phyloP scores from a whole-genome alignment of 1,140 invertebrate species.

The Phortica variegata region DNA sequence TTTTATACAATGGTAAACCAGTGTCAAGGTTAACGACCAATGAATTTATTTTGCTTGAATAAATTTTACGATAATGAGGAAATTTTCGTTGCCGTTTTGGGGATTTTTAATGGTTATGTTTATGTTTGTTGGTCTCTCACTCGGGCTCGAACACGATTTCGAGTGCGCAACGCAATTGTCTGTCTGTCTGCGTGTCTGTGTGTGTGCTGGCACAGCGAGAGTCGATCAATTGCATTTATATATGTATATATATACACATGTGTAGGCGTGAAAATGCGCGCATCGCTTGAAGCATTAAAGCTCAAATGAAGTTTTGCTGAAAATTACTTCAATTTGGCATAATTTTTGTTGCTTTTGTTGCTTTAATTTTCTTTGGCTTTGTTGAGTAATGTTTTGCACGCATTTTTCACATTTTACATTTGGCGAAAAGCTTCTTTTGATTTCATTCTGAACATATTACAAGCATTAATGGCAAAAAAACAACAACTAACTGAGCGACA shows the following conservation, averaged over 20 bases:
- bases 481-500: too few species aligned
- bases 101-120: conserved; percentile 56
- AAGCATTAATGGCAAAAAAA: too few species aligned
- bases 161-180: neutral
- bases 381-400: too few species aligned
- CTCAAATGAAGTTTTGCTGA: too few species aligned
- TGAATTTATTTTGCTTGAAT: conserved; percentile 58
- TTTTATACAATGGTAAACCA: conserved; percentile 52
- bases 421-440: too few species aligned
- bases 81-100: conserved; percentile 57
- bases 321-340: too few species aligned
- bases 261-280: too few species aligned
- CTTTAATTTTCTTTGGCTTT: too few species aligned
- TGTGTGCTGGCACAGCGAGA: conserved; percentile 16
- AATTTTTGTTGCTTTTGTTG: too few species aligned
- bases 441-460: too few species aligned
- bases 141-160: neutral
- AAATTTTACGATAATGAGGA: conserved; percentile 58
- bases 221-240: neutral
- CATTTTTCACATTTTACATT: too few species aligned
- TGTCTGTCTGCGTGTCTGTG: conserved; percentile 24
- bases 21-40: conserved; percentile 58
- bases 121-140: conserved; percentile 17
- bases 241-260: neutral
- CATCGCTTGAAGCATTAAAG: too few species aligned